Conservation (phyloP, 2,888 invertebrate genomes). For the Lasioglossum zephyrum region DNA sequence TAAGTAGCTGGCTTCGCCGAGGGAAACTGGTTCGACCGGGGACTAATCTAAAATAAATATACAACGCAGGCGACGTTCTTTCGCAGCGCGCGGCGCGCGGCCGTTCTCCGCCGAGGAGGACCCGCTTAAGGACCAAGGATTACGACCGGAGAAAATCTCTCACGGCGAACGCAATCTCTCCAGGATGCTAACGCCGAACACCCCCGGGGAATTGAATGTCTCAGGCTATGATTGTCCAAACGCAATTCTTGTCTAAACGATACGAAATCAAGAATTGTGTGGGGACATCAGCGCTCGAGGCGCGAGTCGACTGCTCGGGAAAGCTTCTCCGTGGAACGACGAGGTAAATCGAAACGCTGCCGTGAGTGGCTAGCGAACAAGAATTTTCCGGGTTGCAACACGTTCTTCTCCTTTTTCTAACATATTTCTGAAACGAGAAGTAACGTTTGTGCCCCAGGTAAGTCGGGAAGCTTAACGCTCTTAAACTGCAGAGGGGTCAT, state of each 20-base stretch:
- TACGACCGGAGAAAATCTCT: conserved; percentile 21
- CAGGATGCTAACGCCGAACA: conserved; percentile 6
- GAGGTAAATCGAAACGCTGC: background rate
- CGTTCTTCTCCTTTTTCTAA: background rate
- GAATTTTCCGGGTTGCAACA: background rate
- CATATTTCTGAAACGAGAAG: background rate
- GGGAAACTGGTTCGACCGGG: conserved; percentile 46
- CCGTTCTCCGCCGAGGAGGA: background rate
- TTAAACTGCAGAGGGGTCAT: no score
- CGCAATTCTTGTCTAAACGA: conserved; percentile 83
- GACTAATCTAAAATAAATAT: conserved; percentile 61
- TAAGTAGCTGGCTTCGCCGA: conserved; percentile 35
- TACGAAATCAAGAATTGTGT: conserved; percentile 84
- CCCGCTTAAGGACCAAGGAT: conserved; percentile 24
- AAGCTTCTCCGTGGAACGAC: background rate
- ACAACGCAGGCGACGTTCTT: conserved; percentile 17
- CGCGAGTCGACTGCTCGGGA: conserved; percentile 66
- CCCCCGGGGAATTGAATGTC: conserved; percentile 72
- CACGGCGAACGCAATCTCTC: conserved; percentile 25
- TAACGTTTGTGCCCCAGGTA: background rate
- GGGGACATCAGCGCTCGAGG: conserved; percentile 84
- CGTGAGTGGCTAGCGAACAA: no score
- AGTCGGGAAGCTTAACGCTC: background rate
- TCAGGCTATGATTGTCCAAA: conserved; percentile 85
- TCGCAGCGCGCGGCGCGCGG: background rate